A percentile compares a stretch with the other conserved stretches of the same genome.
Evolutionary conservation across 2,888 invertebrate species (phyloP).

Genomic region (Drosophila quinaria): DNA sequence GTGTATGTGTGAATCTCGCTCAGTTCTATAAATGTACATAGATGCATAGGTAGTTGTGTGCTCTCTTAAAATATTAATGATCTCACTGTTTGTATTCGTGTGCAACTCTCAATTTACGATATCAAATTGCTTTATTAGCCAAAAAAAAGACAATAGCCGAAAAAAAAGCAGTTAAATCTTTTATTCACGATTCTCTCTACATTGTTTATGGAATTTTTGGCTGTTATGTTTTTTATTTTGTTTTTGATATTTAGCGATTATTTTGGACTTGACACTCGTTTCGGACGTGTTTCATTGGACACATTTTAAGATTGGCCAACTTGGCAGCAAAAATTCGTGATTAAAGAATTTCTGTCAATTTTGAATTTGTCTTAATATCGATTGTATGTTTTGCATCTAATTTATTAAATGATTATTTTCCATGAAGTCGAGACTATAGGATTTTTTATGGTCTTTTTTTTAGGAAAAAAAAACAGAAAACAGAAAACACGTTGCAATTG

Average conservation of each 20-base stretch:
- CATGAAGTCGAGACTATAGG: constrained; percentile 11
- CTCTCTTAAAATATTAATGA: constrained; percentile 54
- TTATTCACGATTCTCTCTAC: constrained; percentile 42
- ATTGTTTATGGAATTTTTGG: constrained; percentile 33
- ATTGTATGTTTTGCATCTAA: background rate
- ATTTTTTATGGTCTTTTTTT: constrained; percentile 49
- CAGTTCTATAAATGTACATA: background rate
- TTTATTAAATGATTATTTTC: background rate
- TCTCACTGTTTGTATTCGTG: constrained; percentile 56
- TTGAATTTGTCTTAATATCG: background rate
- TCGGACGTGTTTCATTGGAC: constrained; percentile 60
- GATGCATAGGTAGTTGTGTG: constrained; percentile 6
- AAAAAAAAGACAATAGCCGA: constrained; percentile 51
- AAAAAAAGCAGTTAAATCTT: constrained; percentile 54
- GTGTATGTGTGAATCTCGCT: background rate
- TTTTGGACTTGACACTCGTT: constrained; percentile 51
- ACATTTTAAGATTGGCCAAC: constrained; percentile 56
- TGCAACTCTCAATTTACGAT: constrained; percentile 66
- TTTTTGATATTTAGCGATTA: constrained; percentile 19
- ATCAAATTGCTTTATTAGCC: constrained; percentile 78
- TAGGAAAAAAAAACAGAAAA: constrained; percentile 38
- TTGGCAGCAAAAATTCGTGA: constrained; percentile 43
- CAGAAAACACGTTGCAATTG: constrained; percentile 77
- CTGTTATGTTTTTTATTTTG: constrained; percentile 39
- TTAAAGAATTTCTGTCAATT: background rate